These are phyloP conservation scores for Diadumene lineata DNA, from an alignment of 92 coral and sea anemone genomes.

Conservation along the genomic window DNA sequence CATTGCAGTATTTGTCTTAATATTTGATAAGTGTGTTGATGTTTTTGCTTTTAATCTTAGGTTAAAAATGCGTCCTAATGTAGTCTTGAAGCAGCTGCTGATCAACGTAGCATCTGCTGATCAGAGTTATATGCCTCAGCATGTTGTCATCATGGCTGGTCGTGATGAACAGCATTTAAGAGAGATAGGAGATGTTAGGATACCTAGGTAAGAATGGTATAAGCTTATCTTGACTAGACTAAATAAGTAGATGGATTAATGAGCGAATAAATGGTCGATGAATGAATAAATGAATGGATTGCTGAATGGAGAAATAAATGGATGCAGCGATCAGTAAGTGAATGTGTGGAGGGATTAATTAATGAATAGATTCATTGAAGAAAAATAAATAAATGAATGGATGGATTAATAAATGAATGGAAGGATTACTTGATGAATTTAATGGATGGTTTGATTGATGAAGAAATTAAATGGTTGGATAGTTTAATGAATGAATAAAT, in stretches of 20 bases:
- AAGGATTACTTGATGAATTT: no score
- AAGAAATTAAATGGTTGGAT: no score
- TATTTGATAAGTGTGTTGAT: no score
- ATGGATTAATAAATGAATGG: neutral
- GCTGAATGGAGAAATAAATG: no score
- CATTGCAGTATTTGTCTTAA: no score
- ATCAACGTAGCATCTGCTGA: constrained; percentile 96
- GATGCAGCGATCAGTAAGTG: no score
- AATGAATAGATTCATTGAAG: no score
- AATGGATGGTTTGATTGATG: no score
- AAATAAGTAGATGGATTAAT: neutral
- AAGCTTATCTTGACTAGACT: neutral
- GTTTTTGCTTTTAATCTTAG: constrained; percentile 34
- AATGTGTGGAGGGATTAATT: no score
- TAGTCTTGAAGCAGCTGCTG: constrained; percentile 91
- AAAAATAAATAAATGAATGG: neutral
- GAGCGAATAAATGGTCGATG: neutral
- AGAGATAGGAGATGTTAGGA: constrained; percentile 91
- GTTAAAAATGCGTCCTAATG: constrained; percentile 94
- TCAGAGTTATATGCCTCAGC: constrained; percentile 99
- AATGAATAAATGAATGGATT: no score
- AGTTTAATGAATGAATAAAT: no score
- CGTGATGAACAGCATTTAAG: constrained; percentile 93
- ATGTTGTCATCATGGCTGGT: constrained; percentile 91
- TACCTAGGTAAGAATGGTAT: constrained; percentile 63